Evolutionary conservation across 2,113 vertebrate genomes (phyloP), one percentile per base, ranked within the genome.

Genomic region (Pangasianodon gigas): DNA sequence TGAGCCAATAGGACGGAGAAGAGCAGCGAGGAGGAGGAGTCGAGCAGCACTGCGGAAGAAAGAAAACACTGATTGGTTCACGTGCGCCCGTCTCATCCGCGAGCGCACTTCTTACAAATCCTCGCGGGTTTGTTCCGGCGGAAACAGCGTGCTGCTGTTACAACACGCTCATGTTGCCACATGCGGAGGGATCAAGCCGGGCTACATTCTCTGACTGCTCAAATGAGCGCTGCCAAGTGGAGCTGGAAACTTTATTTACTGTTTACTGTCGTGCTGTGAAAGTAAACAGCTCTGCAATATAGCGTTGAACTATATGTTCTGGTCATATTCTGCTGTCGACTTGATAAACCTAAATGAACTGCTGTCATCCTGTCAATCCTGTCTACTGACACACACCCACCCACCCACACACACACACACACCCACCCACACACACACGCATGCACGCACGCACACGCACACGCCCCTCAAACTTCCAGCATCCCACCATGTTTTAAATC

Each of bases 1-100:
- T 96, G 96, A 60, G 96, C 95, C 95, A 96, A 93, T 88, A 96
- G 94, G 93, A 96, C 94, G 80, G 95, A 96, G 91, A 96, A 90
- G 91, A 96, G 94, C 87, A 96, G 95, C 21, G 95, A 96, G 0
- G 95, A 95, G 93, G 96, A 95, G 94, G 96, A 95, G 93, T 96
- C 95, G 26, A 95, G 93, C 92, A 96, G 94, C 95, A 96, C 96
- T 96, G 95, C 77, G 93, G 93, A 85, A 89, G 92, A 94, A 93
- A 94, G 93, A 94, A 93, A 93, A 94, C 91, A 95, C 94, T 93
- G 95, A 92, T 92, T 77, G 29, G 10, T 85, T 37, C 44, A 79
- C n/a, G 37, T 75, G 85, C 80, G 67, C 6, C 5, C 13, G 21
- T 83, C 71, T 75, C 81, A n/a, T 54, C 52, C 10, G 41, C 79